phyloP scores from a whole-genome alignment of 2,888 invertebrate species.

The Octodonta nipae region DNA sequence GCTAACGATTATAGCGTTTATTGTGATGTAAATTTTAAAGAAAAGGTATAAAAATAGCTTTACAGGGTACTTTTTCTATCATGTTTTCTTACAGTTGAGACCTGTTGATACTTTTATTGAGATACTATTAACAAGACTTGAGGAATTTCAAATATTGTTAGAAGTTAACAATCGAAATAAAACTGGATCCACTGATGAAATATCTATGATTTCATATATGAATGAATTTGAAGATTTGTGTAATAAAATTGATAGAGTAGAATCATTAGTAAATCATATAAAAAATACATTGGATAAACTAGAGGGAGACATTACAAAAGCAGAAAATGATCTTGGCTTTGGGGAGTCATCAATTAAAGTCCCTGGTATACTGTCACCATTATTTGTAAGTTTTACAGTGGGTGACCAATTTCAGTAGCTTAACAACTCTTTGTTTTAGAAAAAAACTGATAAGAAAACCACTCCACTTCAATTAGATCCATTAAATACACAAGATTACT shows the following conservation, averaged over 20 bases:
- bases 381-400: background rate
- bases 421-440: background rate
- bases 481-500: too few species aligned
- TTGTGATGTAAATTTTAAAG: slow-evolving; percentile 5
- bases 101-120: background rate
- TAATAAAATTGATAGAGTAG: background rate
- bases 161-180: background rate
- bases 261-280: background rate
- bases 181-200: background rate
- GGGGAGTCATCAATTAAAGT: background rate
- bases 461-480: too few species aligned
- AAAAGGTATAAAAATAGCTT: background rate
- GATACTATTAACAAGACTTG: background rate
- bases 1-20: slow-evolving; percentile 6
- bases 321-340: background rate
- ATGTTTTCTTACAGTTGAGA: background rate
- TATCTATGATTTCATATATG: background rate
- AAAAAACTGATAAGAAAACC: background rate
- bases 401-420: background rate
- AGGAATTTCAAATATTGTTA: background rate
- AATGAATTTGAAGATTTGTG: background rate
- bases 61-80: background rate
- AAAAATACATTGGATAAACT: background rate
- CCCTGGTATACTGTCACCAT: background rate
- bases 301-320: background rate